phyloP scores from a whole-genome alignment of 2,113 vertebrate species.

The Oncorhynchus masou region DNA sequence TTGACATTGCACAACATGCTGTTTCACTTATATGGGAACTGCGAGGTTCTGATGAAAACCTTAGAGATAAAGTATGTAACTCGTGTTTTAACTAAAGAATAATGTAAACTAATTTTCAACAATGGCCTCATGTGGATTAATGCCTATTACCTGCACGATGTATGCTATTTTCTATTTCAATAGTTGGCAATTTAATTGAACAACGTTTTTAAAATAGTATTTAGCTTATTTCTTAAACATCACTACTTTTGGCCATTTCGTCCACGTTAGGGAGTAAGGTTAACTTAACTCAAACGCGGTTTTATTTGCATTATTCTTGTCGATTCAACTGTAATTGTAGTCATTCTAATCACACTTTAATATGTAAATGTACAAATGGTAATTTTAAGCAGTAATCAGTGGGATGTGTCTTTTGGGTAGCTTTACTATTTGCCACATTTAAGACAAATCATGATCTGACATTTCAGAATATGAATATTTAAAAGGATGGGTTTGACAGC shows the following conservation, averaged over 20 bases:
- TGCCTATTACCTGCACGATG: neutral
- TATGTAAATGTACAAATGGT: slow-evolving; percentile 24
- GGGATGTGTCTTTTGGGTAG: slow-evolving; percentile 63
- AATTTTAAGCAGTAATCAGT: slow-evolving; percentile 39
- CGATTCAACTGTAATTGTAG: neutral
- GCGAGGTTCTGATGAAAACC: neutral
- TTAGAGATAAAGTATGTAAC: neutral
- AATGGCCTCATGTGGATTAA: neutral
- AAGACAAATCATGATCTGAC: slow-evolving; percentile 57
- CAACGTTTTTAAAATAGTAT: too few species aligned
- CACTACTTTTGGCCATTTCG: too few species aligned
- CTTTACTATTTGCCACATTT: slow-evolving; percentile 60
- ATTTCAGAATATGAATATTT: slow-evolving; percentile 72
- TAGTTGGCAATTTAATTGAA: neutral
- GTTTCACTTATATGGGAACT: neutral
- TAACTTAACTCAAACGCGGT: neutral
- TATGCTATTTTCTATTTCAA: neutral
- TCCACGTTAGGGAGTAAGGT: neutral
- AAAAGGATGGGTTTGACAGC: slow-evolving; percentile 59
- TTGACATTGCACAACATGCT: neutral
- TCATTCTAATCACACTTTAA: neutral
- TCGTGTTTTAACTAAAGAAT: neutral
- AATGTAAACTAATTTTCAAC: neutral
- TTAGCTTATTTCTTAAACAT: too few species aligned
- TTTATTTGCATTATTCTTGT: neutral